phyloP scores from a whole-genome alignment of 2,113 vertebrate species.

The Brevimyrus niger region DNA sequence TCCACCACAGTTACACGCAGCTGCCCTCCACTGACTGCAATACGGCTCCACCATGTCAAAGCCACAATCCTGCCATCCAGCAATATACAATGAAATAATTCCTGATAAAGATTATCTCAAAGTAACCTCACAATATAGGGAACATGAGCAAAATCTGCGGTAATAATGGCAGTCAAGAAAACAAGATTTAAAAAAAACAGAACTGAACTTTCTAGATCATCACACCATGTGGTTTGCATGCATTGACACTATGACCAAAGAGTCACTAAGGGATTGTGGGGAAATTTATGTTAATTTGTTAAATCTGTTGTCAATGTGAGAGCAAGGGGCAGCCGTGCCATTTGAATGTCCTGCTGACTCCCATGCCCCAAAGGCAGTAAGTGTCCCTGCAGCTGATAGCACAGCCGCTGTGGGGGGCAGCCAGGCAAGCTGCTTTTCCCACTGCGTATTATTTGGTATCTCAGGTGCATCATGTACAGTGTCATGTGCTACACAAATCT shows the following conservation, averaged over 20 bases:
- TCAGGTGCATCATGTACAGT: neutral
- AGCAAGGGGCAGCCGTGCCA: neutral
- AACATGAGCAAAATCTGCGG: neutral
- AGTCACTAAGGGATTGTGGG: neutral
- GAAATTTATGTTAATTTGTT: neutral
- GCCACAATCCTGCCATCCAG: neutral
- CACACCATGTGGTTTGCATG: neutral
- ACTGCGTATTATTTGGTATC: neutral
- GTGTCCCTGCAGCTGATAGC: neutral
- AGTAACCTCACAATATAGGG: neutral
- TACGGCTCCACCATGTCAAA: neutral
- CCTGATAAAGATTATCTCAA: slow-evolving; percentile 8
- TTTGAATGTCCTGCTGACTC: neutral
- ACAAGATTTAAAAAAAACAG: neutral
- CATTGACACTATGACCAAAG: neutral
- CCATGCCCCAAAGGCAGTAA: neutral
- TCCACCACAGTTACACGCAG: neutral
- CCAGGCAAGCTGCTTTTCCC: neutral
- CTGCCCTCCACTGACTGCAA: neutral
- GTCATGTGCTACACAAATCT: neutral
- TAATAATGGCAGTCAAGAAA: neutral
- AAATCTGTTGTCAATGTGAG: neutral
- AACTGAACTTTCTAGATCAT: neutral
- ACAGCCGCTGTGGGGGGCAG: neutral
- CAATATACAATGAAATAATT: neutral